phyloP scores from a whole-genome alignment of 2,888 invertebrate species.

The Lacanobia wlatinum region DNA sequence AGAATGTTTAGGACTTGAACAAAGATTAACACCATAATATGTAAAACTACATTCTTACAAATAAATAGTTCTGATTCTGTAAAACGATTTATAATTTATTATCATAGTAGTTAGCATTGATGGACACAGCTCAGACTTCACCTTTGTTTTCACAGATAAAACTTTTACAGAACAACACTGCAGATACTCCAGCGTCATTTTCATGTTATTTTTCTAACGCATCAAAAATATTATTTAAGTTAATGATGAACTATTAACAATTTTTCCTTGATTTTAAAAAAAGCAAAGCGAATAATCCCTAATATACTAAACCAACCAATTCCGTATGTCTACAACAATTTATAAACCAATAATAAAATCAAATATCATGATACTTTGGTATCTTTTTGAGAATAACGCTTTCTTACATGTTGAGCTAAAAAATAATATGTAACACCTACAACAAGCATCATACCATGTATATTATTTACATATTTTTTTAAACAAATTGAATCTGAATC shows the following conservation, averaged over 20 bases:
- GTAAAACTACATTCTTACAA: too few relatives aligned
- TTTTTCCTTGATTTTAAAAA: neutral
- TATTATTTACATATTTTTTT: too few relatives aligned
- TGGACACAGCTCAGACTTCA: too few relatives aligned
- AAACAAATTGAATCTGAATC: too few relatives aligned
- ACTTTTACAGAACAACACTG: neutral
- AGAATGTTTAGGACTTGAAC: too few relatives aligned
- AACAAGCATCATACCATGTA: too few relatives aligned
- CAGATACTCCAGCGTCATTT: neutral
- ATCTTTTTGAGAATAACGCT: slow-evolving; percentile 28
- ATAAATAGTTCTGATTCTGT: too few relatives aligned
- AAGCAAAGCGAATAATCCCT: slow-evolving; percentile 32
- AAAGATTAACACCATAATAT: too few relatives aligned
- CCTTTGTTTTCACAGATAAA: neutral
- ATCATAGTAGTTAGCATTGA: too few relatives aligned
- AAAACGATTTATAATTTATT: too few relatives aligned
- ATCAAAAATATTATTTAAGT: slow-evolving; percentile 6
- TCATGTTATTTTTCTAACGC: neutral
- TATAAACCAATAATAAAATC: slow-evolving; percentile 19
- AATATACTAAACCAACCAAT: slow-evolving; percentile 7
- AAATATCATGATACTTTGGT: slow-evolving; percentile 45
- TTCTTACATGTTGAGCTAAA: neutral
- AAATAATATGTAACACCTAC: too few relatives aligned
- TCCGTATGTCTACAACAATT: slow-evolving; percentile 33
- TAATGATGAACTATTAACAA: neutral